Conservation (phyloP, 2,113 vertebrate species). For the Halichoeres trimaculatus region DNA sequence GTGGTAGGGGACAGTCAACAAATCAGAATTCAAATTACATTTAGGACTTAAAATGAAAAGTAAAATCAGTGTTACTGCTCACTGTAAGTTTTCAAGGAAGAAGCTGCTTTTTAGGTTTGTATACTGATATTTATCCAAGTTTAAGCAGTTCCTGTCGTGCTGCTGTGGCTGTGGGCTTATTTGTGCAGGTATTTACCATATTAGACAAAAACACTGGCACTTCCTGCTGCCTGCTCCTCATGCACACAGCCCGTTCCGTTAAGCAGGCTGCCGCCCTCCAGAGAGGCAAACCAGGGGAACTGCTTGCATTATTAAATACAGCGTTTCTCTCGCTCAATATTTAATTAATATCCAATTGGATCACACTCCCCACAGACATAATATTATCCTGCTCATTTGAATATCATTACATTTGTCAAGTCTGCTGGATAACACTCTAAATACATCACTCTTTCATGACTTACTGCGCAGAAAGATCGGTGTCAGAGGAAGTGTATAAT, state of each 20-base stretch:
- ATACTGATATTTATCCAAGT: background rate
- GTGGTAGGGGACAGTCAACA: too few species aligned
- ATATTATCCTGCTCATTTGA: slow-evolving; percentile 83
- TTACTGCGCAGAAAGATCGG: slow-evolving; percentile 54
- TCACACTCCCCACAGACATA: slow-evolving; percentile 78
- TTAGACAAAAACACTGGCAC: slow-evolving; percentile 3
- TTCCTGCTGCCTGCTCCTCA: slow-evolving; percentile 41
- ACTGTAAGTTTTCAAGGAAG: slow-evolving; percentile 6
- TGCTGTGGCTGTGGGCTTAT: slow-evolving; percentile 7
- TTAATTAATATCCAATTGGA: slow-evolving; percentile 85
- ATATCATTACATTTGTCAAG: slow-evolving; percentile 83
- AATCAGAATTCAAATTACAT: too few species aligned
- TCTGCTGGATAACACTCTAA: slow-evolving; percentile 68
- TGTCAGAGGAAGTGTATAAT: slow-evolving; percentile 55
- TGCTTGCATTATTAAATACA: slow-evolving; percentile 83
- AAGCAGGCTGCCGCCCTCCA: slow-evolving; percentile 62
- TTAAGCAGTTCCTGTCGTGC: background rate
- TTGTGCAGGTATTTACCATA: slow-evolving; percentile 6
- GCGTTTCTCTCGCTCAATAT: slow-evolving; percentile 79
- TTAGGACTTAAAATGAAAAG: slow-evolving; percentile 1
- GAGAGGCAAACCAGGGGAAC: slow-evolving; percentile 74
- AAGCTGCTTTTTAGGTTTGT: too few species aligned
- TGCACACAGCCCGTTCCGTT: slow-evolving; percentile 58
- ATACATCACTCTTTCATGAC: slow-evolving; percentile 77
- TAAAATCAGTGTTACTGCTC: slow-evolving; percentile 91